phyloP scores from a whole-genome alignment of 2,797 vertebrate genomes.

The Chrysocyon brachyurus region DNA sequence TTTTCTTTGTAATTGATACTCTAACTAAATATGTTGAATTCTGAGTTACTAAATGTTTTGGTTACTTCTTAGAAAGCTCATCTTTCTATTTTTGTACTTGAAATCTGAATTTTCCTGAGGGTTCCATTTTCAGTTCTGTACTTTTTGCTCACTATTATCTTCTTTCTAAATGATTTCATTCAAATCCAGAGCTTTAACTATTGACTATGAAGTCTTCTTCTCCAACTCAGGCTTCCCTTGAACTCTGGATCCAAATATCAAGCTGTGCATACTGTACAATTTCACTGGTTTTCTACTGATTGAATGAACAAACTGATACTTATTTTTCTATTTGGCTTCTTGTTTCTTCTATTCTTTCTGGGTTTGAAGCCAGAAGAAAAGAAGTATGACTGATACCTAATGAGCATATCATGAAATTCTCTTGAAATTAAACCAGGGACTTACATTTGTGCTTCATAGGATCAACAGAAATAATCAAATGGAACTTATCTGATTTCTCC shows the following conservation, averaged over 20 bases:
- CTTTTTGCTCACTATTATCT: neutral
- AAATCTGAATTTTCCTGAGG: neutral
- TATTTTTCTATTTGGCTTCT: neutral
- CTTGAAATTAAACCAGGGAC: neutral
- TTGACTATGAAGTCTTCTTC: neutral
- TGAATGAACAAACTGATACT: neutral
- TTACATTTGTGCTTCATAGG: neutral
- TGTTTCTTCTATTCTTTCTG: neutral
- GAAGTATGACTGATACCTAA: neutral
- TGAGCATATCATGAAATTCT: neutral
- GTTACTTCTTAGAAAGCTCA: neutral
- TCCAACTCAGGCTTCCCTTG: neutral
- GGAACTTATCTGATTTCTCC: neutral
- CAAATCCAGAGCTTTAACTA: neutral
- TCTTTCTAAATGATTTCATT: neutral
- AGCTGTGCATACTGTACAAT: neutral
- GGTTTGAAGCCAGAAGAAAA: neutral
- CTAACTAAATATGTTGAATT: neutral
- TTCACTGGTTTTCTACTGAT: neutral
- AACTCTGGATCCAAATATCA: neutral
- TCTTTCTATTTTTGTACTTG: neutral
- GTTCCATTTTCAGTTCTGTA: neutral
- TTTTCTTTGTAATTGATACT: neutral
- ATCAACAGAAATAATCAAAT: neutral
- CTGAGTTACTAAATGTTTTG: neutral